Evolutionary conservation across 2,888 invertebrate species (phyloP).

Genomic region (Muschampia plurimacula): DNA sequence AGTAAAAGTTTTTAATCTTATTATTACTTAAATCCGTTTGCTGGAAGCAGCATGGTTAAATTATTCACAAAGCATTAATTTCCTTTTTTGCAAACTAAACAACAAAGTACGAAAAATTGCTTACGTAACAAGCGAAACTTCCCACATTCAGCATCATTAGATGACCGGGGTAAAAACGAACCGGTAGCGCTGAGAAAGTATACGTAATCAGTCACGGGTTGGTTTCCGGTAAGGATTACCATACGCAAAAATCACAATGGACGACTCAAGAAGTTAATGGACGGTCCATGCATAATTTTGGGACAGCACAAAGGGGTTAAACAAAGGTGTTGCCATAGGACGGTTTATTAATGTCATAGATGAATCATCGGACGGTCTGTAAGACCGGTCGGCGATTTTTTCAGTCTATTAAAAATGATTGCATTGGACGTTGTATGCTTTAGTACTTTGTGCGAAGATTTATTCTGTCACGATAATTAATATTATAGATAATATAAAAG

Average conservation of each 20-base stretch:
- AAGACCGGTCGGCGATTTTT: conserved; percentile 67
- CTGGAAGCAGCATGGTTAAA: neutral
- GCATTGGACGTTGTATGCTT: conserved; percentile 45
- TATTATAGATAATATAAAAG: conserved; percentile 25
- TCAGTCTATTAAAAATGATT: conserved; percentile 55
- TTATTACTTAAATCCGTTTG: neutral
- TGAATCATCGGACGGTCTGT: conserved; percentile 71
- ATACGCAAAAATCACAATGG: conserved; percentile 80
- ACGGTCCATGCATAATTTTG: conserved; percentile 73
- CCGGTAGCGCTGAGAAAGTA: conserved; percentile 65
- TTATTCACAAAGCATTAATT: conserved; percentile 42
- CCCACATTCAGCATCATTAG: conserved; percentile 61
- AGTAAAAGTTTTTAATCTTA: too few species aligned
- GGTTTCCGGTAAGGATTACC: conserved; percentile 68
- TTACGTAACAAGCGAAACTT: conserved; percentile 51
- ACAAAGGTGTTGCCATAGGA: conserved; percentile 74
- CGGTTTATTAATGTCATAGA: conserved; percentile 77
- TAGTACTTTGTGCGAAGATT: conserved; percentile 55
- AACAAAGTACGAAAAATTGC: conserved; percentile 46
- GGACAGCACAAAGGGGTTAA: conserved; percentile 72
- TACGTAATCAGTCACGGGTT: conserved; percentile 78
- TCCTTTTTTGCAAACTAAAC: conserved; percentile 13
- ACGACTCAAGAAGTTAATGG: conserved; percentile 74
- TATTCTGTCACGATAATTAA: conserved; percentile 60
- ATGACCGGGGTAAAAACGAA: conserved; percentile 58